Percentiles rank a stretch among this genome's conserved stretches.
These are phyloP conservation scores for Saccostrea glomerata DNA, from an alignment of 1,140 invertebrate genomes.

Conservation along the genomic window DNA sequence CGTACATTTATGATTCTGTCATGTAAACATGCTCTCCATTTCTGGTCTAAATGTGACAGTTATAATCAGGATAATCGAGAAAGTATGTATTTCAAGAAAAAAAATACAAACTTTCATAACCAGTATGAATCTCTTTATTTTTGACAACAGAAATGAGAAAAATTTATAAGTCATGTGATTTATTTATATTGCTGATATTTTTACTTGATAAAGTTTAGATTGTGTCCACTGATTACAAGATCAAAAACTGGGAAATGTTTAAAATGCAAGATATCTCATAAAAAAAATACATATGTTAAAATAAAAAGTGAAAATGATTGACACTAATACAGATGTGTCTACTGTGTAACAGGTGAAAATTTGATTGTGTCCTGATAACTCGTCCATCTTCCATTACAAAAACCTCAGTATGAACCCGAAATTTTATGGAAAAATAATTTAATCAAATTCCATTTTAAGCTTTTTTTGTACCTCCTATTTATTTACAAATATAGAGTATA, in stretches of 20 bases:
- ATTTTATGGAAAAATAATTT: background rate
- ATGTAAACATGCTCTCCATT: background rate
- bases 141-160: background rate
- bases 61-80: slow-evolving; percentile 26
- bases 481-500: background rate
- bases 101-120: background rate
- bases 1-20: background rate
- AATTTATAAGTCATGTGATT: background rate
- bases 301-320: background rate
- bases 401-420: background rate
- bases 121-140: background rate
- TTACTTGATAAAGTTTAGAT: background rate
- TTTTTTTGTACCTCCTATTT: too few relatives aligned
- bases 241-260: background rate
- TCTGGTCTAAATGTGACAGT: background rate
- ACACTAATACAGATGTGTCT: background rate
- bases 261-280: background rate
- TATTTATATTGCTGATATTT: slow-evolving; percentile 14
- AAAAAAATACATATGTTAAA: background rate
- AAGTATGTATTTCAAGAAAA: slow-evolving; percentile 12
- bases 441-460: too few relatives aligned
- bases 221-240: slow-evolving; percentile 16
- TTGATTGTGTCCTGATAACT: background rate
- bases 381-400: background rate
- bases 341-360: background rate